Percentiles rank a stretch among this genome's conserved stretches.
Evolutionary conservation across 2,113 vertebrate species (phyloP).

Genomic region (Girardinichthys multiradiatus): DNA sequence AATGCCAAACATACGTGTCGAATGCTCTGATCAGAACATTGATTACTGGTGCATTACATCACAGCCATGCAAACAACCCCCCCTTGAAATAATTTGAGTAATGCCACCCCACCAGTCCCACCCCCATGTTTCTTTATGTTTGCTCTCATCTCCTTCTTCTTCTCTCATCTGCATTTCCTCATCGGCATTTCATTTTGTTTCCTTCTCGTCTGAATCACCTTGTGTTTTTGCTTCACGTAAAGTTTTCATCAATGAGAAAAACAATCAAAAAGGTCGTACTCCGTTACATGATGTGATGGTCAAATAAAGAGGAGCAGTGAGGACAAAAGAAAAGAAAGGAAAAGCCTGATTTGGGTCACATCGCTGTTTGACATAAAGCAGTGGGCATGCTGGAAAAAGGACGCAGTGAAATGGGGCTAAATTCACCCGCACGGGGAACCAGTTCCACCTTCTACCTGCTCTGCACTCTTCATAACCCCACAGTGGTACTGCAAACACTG

Average conservation of each 20-base stretch:
- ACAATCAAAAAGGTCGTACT: slow-evolving; percentile 25
- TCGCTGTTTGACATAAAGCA: slow-evolving; percentile 59
- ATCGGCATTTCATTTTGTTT: slow-evolving; percentile 46
- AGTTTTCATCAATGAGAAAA: slow-evolving; percentile 36
- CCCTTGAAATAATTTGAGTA: slow-evolving; percentile 64
- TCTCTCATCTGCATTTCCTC: slow-evolving; percentile 55
- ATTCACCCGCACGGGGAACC: slow-evolving; percentile 39
- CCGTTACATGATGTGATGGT: slow-evolving; percentile 32
- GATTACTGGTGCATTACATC: slow-evolving; percentile 68
- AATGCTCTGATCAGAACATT: slow-evolving; percentile 60
- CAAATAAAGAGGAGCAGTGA: slow-evolving; percentile 20
- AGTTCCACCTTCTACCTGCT: slow-evolving; percentile 44
- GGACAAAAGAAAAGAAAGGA: slow-evolving; percentile 4
- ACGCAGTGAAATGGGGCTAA: slow-evolving; percentile 44
- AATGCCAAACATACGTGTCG: not conserved
- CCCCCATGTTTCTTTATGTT: slow-evolving; percentile 45
- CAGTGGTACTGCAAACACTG: slow-evolving; percentile 18
- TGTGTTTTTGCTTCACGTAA: slow-evolving; percentile 22
- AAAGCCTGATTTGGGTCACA: slow-evolving; percentile 64
- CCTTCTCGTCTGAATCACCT: slow-evolving; percentile 16
- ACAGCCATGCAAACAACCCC: slow-evolving; percentile 62
- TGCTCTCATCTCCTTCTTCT: slow-evolving; percentile 19
- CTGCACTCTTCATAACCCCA: slow-evolving; percentile 50
- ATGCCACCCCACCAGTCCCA: slow-evolving; percentile 45
- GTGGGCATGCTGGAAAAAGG: slow-evolving; percentile 17